Conservation (phyloP, 2,888 invertebrate genomes). For the Abscondita cerata region DNA sequence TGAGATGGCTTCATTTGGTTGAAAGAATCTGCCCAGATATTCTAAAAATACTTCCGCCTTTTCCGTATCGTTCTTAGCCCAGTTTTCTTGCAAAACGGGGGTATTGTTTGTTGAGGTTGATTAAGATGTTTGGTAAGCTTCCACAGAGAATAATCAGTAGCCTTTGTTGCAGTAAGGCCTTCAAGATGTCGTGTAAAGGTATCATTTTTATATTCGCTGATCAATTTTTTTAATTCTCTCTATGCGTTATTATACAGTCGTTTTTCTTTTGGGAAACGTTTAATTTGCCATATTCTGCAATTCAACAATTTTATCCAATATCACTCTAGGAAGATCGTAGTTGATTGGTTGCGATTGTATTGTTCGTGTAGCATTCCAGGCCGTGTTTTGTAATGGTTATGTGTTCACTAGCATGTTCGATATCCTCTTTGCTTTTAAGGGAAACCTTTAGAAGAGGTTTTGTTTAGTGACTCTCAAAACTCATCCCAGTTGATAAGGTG, state of each 20-base stretch:
- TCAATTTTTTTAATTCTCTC: slow-evolving; percentile 5
- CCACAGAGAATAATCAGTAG: slow-evolving; percentile 9
- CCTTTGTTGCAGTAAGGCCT: slow-evolving; percentile 7
- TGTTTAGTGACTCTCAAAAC: neutral
- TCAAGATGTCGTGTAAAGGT: neutral
- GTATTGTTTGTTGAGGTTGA: slow-evolving; percentile 13
- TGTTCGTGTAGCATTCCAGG: slow-evolving; percentile 6
- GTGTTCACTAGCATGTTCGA: neutral
- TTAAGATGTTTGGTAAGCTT: slow-evolving; percentile 9
- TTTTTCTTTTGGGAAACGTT: neutral
- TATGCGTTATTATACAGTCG: neutral
- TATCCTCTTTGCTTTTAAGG: slow-evolving; percentile 5
- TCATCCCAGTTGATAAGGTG: neutral
- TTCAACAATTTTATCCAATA: slow-evolving; percentile 4
- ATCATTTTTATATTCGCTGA: slow-evolving; percentile 5
- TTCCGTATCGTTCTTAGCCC: too few relatives aligned
- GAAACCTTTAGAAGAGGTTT: neutral
- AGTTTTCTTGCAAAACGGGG: slow-evolving; percentile 8
- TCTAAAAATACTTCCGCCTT: neutral
- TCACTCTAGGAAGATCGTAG: slow-evolving; percentile 3
- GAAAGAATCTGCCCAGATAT: slow-evolving; percentile 7
- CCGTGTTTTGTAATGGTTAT: slow-evolving; percentile 1
- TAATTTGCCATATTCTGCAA: slow-evolving; percentile 1
- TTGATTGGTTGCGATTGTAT: neutral
- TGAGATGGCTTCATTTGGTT: neutral